Percentiles rank a stretch among this genome's conserved stretches.
Evolutionary conservation across 1,140 invertebrate genomes (phyloP).

Genomic region (Trinorchestia longiramus): DNA sequence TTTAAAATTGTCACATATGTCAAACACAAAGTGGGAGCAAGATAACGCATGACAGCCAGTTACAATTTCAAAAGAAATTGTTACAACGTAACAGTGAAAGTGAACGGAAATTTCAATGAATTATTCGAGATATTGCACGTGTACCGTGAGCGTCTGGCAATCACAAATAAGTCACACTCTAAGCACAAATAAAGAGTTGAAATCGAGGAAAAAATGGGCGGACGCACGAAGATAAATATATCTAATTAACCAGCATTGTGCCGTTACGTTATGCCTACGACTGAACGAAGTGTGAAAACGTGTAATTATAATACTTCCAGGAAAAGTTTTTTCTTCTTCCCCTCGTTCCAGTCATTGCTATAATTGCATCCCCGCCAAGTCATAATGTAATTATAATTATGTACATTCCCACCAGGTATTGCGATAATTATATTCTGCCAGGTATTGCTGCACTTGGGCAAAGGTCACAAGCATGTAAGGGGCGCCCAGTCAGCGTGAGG

Average conservation of each 20-base stretch:
- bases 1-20: neutral
- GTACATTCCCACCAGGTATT: neutral
- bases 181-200: no score
- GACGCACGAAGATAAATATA: no score
- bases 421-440: neutral
- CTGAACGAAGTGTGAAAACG: neutral
- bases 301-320: neutral
- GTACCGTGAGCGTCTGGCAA: no score
- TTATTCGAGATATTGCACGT: no score
- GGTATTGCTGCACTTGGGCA: neutral
- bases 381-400: neutral
- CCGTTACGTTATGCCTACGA: neutral
- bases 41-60: no score
- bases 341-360: neutral
- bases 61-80: neutral
- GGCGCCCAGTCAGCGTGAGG: neutral
- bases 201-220: no score
- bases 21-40: no score
- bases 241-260: no score
- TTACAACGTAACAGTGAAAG: neutral
- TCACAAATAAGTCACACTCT: no score
- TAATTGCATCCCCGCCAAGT: neutral
- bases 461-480: neutral
- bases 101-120: neutral
- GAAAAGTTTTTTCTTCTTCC: neutral